These are phyloP conservation scores for Stylophora pistillata DNA, from an alignment of 64 coral and sea anemone species.

Conservation along the genomic window DNA sequence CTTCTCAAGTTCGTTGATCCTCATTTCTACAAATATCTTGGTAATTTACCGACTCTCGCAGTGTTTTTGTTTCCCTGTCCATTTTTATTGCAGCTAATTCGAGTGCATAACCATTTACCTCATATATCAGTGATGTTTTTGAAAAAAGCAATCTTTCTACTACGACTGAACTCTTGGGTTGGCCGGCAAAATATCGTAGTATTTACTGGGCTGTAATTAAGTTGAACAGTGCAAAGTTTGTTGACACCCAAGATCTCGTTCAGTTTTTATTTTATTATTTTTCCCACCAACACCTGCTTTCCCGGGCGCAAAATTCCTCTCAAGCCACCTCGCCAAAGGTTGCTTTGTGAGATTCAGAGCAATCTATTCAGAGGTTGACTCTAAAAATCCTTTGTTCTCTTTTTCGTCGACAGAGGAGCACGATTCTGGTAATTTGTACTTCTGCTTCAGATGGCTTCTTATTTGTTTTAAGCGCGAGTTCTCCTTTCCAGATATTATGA, in stretches of 20 bases:
- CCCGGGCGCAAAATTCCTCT: no score
- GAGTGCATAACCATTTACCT: no score
- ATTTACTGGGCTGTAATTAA: no score
- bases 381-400: neutral
- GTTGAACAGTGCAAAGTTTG: no score
- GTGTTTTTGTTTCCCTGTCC: neutral
- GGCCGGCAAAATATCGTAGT: no score
- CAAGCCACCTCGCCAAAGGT: neutral
- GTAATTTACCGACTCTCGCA: slow-evolving; percentile 3
- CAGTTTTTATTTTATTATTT: no score
- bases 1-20: slow-evolving; percentile 85
- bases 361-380: neutral
- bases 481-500: slow-evolving; percentile 89
- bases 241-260: no score
- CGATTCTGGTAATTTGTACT: slow-evolving; percentile 95
- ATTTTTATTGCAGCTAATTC: no score
- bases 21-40: slow-evolving; percentile 84
- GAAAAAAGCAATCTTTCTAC: no score
- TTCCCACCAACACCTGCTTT: no score
- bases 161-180: no score
- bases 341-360: neutral
- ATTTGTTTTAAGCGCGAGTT: slow-evolving; percentile 99
- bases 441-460: slow-evolving; percentile 97
- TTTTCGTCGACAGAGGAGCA: slow-evolving; percentile 78
- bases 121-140: no score